These are phyloP conservation scores for Linyphia triangularis DNA, from an alignment of 2,888 invertebrate genomes.

Conservation along the genomic window DNA sequence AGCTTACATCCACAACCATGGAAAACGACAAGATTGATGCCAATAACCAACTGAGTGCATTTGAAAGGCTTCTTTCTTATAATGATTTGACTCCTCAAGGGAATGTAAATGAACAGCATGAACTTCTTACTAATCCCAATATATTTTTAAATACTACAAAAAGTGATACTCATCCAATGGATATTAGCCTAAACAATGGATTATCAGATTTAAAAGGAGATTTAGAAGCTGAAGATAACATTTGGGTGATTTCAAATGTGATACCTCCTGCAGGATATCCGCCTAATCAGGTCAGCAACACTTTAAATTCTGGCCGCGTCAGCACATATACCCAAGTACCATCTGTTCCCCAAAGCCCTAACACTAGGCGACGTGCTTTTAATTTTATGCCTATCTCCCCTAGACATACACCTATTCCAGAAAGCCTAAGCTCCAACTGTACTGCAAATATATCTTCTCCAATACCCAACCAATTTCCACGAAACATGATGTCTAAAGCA, in stretches of 20 bases:
- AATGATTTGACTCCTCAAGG: constrained; percentile 22
- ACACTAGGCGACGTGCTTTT: constrained; percentile 88
- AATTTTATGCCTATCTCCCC: constrained; percentile 93
- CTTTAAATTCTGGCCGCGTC: constrained; percentile 25
- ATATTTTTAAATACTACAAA: constrained; percentile 57
- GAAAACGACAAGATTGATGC: constrained; percentile 21
- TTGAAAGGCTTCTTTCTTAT: constrained; percentile 50
- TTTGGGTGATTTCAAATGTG: constrained; percentile 16
- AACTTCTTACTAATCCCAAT: constrained; percentile 44
- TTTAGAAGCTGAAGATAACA: constrained; percentile 20
- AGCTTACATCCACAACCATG: background rate
- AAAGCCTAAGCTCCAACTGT: constrained; percentile 47
- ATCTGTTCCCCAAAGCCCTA: constrained; percentile 86
- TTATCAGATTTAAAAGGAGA: constrained; percentile 44
- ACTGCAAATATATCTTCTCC: constrained; percentile 50
- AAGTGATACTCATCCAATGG: constrained; percentile 37
- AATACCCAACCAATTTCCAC: constrained; percentile 41
- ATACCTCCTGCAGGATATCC: constrained; percentile 20
- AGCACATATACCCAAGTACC: constrained; percentile 75
- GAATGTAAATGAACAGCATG: constrained; percentile 1
- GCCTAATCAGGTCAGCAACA: background rate
- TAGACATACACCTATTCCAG: constrained; percentile 80
- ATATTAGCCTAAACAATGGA: constrained; percentile 8
- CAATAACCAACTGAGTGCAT: constrained; percentile 22
- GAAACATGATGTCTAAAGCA: constrained; percentile 74